Evolutionary conservation across 2,888 invertebrate species (phyloP).

Genomic region (Alcis repandata): DNA sequence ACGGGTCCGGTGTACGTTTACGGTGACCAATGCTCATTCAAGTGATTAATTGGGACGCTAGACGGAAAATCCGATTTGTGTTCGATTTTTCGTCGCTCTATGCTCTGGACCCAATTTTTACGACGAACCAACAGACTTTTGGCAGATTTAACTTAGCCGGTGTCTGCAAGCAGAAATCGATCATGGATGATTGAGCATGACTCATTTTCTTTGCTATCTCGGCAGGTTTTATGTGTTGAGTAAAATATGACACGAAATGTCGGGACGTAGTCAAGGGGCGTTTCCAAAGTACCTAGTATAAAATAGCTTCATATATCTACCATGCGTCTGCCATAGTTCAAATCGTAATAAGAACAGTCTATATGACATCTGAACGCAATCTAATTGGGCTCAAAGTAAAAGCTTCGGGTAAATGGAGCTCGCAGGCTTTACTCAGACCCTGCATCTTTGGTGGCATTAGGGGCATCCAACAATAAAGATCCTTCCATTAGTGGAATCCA

Average conservation of each 20-base stretch:
- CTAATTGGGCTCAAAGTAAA: conserved; percentile 21
- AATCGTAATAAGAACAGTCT: not conserved
- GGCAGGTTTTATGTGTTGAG: not conserved
- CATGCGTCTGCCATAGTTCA: not conserved
- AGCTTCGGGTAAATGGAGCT: conserved; percentile 13
- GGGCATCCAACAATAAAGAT: conserved; percentile 23
- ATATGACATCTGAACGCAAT: conserved; percentile 1
- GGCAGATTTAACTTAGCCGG: conserved; percentile 10
- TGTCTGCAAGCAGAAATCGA: conserved; percentile 6
- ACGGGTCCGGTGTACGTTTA: conserved; percentile 46
- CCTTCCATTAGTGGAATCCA: conserved; percentile 28
- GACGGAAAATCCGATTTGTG: conserved; percentile 37
- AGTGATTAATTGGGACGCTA: conserved; percentile 48
- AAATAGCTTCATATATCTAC: no score
- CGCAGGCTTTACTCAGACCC: conserved; percentile 22
- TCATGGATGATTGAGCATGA: conserved; percentile 12
- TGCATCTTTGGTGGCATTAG: conserved; percentile 25
- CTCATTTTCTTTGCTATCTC: conserved; percentile 9
- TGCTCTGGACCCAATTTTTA: conserved; percentile 23
- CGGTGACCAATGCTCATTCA: conserved; percentile 51
- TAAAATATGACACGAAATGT: conserved; percentile 3
- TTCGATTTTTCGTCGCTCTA: conserved; percentile 32
- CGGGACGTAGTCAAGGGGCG: not conserved
- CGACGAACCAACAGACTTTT: conserved; percentile 17
- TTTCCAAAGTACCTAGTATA: not conserved